Percentiles rank a stretch among this genome's conserved stretches.
Conservation (phyloP, 2,113 vertebrate species). For the Columba livia region DNA sequence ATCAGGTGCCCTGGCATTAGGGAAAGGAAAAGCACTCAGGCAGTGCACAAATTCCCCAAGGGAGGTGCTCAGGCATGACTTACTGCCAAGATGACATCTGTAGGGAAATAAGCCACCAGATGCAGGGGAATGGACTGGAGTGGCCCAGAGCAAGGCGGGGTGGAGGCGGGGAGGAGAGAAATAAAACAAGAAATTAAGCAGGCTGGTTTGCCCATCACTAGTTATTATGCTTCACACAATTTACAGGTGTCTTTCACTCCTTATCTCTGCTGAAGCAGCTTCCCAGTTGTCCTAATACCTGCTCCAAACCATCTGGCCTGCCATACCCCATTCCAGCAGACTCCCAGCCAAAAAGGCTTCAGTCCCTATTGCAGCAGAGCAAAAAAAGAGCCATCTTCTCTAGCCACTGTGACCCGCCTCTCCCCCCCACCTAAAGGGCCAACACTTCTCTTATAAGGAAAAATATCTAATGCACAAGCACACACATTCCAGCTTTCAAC, state of each 20-base stretch:
- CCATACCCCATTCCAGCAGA: not conserved
- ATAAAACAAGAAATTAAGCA: not conserved
- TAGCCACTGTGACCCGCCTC: not conserved
- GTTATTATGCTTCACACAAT: not conserved
- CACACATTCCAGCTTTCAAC: not conserved
- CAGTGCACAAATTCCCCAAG: not conserved
- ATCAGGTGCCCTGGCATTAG: not conserved
- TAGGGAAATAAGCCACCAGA: slow-evolving; percentile 24
- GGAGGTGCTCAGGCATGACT: not conserved
- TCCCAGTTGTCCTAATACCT: not conserved
- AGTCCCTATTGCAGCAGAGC: not conserved
- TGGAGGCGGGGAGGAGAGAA: not conserved
- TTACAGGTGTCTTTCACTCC: not conserved
- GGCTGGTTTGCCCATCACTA: not conserved
- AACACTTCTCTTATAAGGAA: not conserved
- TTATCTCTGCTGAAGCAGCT: not conserved
- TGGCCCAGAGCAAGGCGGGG: not conserved
- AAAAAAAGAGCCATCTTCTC: not conserved
- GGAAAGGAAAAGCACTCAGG: not conserved
- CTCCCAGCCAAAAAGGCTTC: not conserved
- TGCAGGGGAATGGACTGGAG: not conserved
- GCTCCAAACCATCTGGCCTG: not conserved
- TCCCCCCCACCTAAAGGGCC: not conserved
- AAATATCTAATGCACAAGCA: not conserved
- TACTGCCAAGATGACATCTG: slow-evolving; percentile 17